Base-by-base conservation (phyloP, 1,140 invertebrate genomes). In the Tetramorium simillimum region DNA sequence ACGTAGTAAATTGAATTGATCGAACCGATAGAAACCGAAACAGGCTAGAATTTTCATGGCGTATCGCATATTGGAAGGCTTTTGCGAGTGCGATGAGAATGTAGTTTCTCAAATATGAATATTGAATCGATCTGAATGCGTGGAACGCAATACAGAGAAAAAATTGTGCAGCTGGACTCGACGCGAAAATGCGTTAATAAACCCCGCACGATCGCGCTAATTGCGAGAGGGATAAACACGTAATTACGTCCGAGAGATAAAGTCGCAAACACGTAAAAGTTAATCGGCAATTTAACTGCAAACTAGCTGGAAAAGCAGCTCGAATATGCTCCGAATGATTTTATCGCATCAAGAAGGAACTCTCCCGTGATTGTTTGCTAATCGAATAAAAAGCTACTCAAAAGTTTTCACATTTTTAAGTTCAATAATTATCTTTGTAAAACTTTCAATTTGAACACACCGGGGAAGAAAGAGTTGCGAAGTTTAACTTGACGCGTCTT, bases 351-450 rank as follows among this genome's bases (percentile, higher is more conserved):
- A 75, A 33, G 40, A 49, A 24, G 9, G 24, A 75, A 60, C 49
- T 49, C 58, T 21, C 18, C 5, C 28, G 10, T 40, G 69, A 75
- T 62, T 37, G 21, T 77, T 40, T 53, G 46, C 21, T 70, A 56
- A 81, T 69, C 46, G n/a, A 69, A 51, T 40, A 14, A 70, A 53
- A 81, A 70, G 18, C 10, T 21, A n/a, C 12, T 78, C 18, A 1
- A 77, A 62, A 62, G 14, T 62, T 77, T 60, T 18, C 9, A n/a
- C 40, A 37, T 65, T 78, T 78, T 78, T 51, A 43, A 69, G 33
- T 53, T 81, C 63, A 70, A 70, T 81, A 56, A 69, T 80, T 81
- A 70, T 70, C 46, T 69, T 81, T 69, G 63, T 53, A 14, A 53
- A 69, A 80, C 28, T 51, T 51, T 67, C 60, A 49, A 63, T 80